phyloP scores from a whole-genome alignment of 2,888 invertebrate species.

The Andrena minutula region DNA sequence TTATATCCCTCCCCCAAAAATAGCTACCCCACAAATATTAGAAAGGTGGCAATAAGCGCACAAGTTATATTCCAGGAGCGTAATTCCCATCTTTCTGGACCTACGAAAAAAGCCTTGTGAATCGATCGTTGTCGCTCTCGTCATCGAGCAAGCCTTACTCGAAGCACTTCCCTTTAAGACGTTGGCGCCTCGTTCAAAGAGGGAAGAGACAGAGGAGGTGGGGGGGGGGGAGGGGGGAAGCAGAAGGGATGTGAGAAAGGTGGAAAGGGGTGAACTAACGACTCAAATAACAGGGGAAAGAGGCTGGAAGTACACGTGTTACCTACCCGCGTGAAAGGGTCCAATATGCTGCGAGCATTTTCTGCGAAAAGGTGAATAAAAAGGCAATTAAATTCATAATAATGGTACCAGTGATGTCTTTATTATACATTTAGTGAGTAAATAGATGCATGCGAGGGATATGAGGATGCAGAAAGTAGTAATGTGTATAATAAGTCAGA shows the following conservation, averaged over 20 bases:
- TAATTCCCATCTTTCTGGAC: conserved; percentile 40
- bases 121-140: conserved; percentile 56
- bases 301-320: conserved; percentile 14
- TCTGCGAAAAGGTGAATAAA: not conserved
- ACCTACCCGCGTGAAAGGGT: not conserved
- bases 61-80: conserved; percentile 40
- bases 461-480: no score
- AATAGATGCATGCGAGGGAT: no score
- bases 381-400: not conserved
- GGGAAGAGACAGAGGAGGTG: not conserved
- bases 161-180: conserved; percentile 48
- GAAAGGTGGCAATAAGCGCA: conserved; percentile 8
- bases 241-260: not conserved
- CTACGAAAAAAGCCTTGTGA: conserved; percentile 40
- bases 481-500: no score
- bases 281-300: not conserved
- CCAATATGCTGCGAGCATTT: conserved; percentile 6
- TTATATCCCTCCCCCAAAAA: not conserved
- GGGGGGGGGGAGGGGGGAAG: not conserved
- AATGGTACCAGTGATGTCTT: not conserved
- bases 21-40: not conserved
- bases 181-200: conserved; percentile 45
- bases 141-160: conserved; percentile 43
- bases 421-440: not conserved
- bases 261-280: conserved; percentile 25